phyloP scores from a whole-genome alignment of 2,797 vertebrate genomes.

The Carduelis carduelis region DNA sequence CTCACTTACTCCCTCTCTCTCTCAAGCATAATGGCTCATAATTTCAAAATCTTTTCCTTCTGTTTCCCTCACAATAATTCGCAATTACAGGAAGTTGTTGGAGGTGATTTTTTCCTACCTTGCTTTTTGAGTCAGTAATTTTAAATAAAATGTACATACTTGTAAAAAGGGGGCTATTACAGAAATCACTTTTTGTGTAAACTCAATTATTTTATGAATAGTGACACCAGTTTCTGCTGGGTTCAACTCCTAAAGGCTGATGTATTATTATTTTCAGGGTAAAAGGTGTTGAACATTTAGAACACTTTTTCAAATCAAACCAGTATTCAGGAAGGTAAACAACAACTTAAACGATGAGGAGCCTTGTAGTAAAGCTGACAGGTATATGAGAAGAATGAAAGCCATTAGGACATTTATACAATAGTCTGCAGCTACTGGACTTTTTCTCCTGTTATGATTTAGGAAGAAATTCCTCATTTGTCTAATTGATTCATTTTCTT shows the following conservation, averaged over 20 bases:
- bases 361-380: not conserved
- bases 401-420: not conserved
- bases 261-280: slow-evolving; percentile 74
- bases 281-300: slow-evolving; percentile 68
- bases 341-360: slow-evolving; percentile 52
- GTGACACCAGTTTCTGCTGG: slow-evolving; percentile 85
- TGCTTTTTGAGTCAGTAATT: slow-evolving; percentile 90
- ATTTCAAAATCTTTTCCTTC: slow-evolving; percentile 99
- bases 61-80: slow-evolving; percentile 99
- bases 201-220: slow-evolving; percentile 89
- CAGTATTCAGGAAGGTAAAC: slow-evolving; percentile 67
- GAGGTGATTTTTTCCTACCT: slow-evolving; percentile 88
- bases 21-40: slow-evolving; percentile 96
- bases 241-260: slow-evolving; percentile 75
- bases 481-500: slow-evolving; percentile 76
- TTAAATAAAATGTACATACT: slow-evolving; percentile 88
- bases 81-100: slow-evolving; percentile 99
- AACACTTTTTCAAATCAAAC: slow-evolving; percentile 71
- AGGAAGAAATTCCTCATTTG: slow-evolving; percentile 68
- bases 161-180: slow-evolving; percentile 81
- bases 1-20: slow-evolving; percentile 78
- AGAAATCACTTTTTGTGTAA: slow-evolving; percentile 87
- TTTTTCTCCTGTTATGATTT: slow-evolving; percentile 45
- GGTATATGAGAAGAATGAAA: slow-evolving; percentile 17
- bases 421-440: slow-evolving; percentile 3